Evolutionary conservation across 1,140 invertebrate genomes (phyloP).

Genomic region (Homarus americanus): DNA sequence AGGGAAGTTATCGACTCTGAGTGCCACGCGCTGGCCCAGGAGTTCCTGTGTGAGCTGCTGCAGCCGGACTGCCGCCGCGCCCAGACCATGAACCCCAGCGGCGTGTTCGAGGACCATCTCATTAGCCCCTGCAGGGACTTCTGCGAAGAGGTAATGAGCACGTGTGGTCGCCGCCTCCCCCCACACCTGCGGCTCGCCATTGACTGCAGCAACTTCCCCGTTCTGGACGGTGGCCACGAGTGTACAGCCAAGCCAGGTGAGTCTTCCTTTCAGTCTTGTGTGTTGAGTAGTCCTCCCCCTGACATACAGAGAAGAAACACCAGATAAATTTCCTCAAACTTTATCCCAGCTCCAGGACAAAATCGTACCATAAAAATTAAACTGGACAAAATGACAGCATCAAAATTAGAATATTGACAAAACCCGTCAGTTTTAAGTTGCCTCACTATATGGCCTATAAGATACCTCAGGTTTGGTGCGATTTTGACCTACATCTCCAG

Average conservation of each 20-base stretch:
- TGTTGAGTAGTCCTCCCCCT: too few species aligned
- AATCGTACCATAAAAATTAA: too few species aligned
- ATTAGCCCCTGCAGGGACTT: constrained; percentile 89
- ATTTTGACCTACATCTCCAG: too few species aligned
- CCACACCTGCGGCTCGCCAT: constrained; percentile 81
- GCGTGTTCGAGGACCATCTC: constrained; percentile 79
- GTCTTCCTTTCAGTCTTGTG: too few species aligned
- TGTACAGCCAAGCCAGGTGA: constrained; percentile 88
- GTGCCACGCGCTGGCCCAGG: constrained; percentile 89
- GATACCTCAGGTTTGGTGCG: too few species aligned
- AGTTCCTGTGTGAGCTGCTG: constrained; percentile 90
- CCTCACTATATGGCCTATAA: too few species aligned
- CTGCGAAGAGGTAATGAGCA: constrained; percentile 89
- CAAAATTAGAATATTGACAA: too few species aligned
- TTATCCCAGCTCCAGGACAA: too few species aligned
- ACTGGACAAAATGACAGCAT: too few species aligned
- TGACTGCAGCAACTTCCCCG: constrained; percentile 62
- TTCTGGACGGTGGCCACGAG: constrained; percentile 85
- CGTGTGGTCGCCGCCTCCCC: constrained; percentile 87
- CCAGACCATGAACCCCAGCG: constrained; percentile 70
- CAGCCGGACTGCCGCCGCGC: constrained; percentile 82
- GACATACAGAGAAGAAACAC: too few species aligned
- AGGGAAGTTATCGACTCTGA: constrained; percentile 92
- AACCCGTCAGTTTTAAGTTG: too few species aligned
- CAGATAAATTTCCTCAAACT: too few species aligned